phyloP scores from a whole-genome alignment of 2,797 vertebrate species.

The Spinibarbus caldwelli region DNA sequence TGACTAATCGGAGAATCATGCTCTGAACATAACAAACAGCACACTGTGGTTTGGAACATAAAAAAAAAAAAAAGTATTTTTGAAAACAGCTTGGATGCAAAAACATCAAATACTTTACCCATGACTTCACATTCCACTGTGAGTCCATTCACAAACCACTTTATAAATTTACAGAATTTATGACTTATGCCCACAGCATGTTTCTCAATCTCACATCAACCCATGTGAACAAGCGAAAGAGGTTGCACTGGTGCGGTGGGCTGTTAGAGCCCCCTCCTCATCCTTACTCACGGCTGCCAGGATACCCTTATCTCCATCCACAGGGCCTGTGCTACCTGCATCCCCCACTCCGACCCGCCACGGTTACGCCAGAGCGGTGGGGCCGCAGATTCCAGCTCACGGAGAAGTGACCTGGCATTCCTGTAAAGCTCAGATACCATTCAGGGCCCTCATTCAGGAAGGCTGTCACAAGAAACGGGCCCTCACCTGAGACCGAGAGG shows the following conservation, averaged over 20 bases:
- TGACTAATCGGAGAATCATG: constrained; percentile 47
- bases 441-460: constrained; percentile 56
- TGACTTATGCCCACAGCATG: background rate
- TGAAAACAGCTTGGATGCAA: constrained; percentile 53
- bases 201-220: constrained; percentile 21
- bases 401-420: constrained; percentile 52
- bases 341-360: constrained; percentile 21
- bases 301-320: constrained; percentile 58
- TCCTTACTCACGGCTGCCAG: constrained; percentile 52
- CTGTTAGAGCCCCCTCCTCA: constrained; percentile 17
- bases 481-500: constrained; percentile 42
- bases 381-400: constrained; percentile 32
- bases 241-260: background rate
- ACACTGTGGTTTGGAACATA: constrained; percentile 44
- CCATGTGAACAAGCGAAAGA: constrained; percentile 9
- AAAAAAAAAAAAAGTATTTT: constrained; percentile 41
- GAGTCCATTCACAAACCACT: constrained; percentile 1
- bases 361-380: constrained; percentile 27
- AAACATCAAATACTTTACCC: constrained; percentile 53
- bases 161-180: background rate
- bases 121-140: constrained; percentile 43
- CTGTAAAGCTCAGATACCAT: constrained; percentile 67
- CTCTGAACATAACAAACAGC: constrained; percentile 54
- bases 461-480: constrained; percentile 45
- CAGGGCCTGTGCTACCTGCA: constrained; percentile 57